Percentiles rank a stretch among this genome's conserved stretches.
These are phyloP conservation scores for Cephalopterus ornatus DNA, from an alignment of 2,113 vertebrate species.

Conservation along the genomic window DNA sequence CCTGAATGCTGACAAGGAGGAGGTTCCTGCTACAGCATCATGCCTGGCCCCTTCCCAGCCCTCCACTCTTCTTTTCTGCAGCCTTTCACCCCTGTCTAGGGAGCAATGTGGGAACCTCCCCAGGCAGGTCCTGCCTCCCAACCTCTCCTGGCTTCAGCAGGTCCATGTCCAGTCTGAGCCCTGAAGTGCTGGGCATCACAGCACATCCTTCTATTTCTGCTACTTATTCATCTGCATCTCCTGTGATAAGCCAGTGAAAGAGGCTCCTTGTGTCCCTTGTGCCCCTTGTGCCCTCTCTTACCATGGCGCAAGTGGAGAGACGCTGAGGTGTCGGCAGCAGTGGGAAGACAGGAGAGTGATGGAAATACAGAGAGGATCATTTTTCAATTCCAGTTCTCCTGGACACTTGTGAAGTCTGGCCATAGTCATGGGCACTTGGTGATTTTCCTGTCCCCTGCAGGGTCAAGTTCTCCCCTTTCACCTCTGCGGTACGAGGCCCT, in stretches of 20 bases:
- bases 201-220: not conserved
- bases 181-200: not conserved
- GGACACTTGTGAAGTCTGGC: not conserved
- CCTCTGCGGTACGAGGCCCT: not conserved
- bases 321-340: constrained; percentile 1
- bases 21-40: accelerated
- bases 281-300: constrained; percentile 8
- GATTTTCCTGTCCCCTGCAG: not conserved
- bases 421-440: not conserved
- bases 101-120: not conserved
- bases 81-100: not conserved
- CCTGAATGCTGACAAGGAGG: not conserved
- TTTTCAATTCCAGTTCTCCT: not conserved
- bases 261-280: constrained; percentile 3
- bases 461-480: not conserved
- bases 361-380: not conserved
- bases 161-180: not conserved
- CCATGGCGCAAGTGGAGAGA: not conserved
- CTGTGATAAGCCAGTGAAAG: not conserved
- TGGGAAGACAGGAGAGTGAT: not conserved
- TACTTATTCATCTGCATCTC: not conserved
- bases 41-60: not conserved
- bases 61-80: not conserved
- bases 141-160: not conserved
- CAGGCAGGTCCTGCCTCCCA: not conserved